phyloP scores from a whole-genome alignment of 2,888 invertebrate species.

The Netelia virgata region DNA sequence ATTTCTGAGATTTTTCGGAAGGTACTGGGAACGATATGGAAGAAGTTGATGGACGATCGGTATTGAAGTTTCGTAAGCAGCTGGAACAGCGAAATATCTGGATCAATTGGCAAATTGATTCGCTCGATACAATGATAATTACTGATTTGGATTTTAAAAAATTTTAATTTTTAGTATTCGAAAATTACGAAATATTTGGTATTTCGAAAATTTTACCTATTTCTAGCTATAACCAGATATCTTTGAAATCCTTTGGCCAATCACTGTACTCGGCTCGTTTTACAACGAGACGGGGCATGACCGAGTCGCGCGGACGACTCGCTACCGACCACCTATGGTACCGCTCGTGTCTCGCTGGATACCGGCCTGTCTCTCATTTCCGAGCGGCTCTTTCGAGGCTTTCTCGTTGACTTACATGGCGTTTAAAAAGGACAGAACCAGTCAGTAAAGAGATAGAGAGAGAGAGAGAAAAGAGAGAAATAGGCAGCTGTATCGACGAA shows the following conservation, averaged over 20 bases:
- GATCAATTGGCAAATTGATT: too few species aligned
- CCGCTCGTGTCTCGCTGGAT: conserved; percentile 18
- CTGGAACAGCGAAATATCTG: too few species aligned
- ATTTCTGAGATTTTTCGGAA: background rate
- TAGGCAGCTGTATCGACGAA: conserved; percentile 28
- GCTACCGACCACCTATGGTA: conserved; percentile 27
- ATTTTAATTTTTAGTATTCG: too few species aligned
- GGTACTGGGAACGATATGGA: background rate
- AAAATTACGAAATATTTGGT: too few species aligned
- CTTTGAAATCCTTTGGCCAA: too few species aligned
- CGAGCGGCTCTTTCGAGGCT: conserved; percentile 20
- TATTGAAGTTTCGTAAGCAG: too few species aligned
- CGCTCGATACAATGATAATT: too few species aligned
- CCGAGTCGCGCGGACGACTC: background rate
- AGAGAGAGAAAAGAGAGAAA: conserved; percentile 23
- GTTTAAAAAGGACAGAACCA: conserved; percentile 50
- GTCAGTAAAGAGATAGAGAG: background rate
- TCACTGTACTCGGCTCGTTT: too few species aligned
- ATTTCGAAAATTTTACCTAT: too few species aligned
- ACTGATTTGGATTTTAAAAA: too few species aligned
- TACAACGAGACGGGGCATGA: background rate
- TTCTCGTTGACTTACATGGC: conserved; percentile 54
- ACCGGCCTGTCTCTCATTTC: conserved; percentile 32
- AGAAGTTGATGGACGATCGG: too few species aligned
- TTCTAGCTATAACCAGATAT: too few species aligned